These are phyloP conservation scores for Drosophila bipectinata DNA, from an alignment of 1,140 invertebrate genomes.

Conservation along the genomic window DNA sequence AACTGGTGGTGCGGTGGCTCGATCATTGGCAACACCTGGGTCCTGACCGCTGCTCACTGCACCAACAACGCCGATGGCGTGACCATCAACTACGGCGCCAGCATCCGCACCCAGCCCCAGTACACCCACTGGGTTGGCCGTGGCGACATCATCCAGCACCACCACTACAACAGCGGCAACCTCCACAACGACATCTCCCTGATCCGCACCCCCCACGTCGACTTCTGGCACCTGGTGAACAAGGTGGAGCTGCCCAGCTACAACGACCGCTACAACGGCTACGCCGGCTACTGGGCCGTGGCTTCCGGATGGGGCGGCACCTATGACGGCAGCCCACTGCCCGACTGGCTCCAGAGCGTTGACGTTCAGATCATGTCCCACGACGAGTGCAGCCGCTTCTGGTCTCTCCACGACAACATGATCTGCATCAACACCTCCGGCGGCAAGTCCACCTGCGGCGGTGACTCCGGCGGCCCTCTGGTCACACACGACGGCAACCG, in stretches of 20 bases:
- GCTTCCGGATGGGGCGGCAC: constrained; percentile 39
- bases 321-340: constrained; percentile 30
- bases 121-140: constrained; percentile 26
- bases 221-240: constrained; percentile 33
- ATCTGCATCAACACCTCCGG: constrained; percentile 58
- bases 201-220: constrained; percentile 32
- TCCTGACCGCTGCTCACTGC: constrained; percentile 31
- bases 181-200: constrained; percentile 39
- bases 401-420: constrained; percentile 39
- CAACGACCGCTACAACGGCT: constrained; percentile 29
- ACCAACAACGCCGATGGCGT: constrained; percentile 18
- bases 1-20: constrained; percentile 28
- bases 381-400: constrained; percentile 24
- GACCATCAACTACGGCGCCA: constrained; percentile 38
- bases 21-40: constrained; percentile 28
- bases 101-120: constrained; percentile 31
- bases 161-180: constrained; percentile 41
- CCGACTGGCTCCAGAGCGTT: constrained; percentile 34
- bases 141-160: constrained; percentile 30
- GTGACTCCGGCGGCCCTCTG: constrained; percentile 86
- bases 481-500: constrained; percentile 55
- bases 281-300: constrained; percentile 27
- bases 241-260: constrained; percentile 28
- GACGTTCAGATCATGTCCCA: constrained; percentile 45
- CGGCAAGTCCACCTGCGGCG: constrained; percentile 76